phyloP scores from a whole-genome alignment of 2,113 vertebrate species.

The Hippocampus barbouri region DNA sequence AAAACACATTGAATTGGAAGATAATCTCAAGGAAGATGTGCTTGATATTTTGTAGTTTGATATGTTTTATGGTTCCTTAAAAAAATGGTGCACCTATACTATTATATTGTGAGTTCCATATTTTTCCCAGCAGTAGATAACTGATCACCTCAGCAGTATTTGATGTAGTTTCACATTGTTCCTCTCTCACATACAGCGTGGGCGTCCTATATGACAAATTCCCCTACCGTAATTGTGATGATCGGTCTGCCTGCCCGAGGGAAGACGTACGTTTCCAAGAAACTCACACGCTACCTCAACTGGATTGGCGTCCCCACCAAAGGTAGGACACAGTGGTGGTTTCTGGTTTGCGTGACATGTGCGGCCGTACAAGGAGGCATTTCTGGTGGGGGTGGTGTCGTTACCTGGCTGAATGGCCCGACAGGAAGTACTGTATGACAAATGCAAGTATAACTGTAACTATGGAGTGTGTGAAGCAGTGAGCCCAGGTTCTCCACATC shows the following conservation, averaged over 20 bases:
- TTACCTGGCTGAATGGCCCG: too few relatives aligned
- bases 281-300: constrained; percentile 96
- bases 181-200: constrained; percentile 73
- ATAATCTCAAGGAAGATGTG: background rate
- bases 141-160: too few relatives aligned
- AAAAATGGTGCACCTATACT: too few relatives aligned
- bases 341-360: background rate
- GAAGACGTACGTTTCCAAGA: constrained; percentile 96
- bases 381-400: too few relatives aligned
- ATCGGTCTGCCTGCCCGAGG: constrained; percentile 88
- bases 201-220: constrained; percentile 98
- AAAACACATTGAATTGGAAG: background rate
- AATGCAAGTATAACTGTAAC: too few relatives aligned
- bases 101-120: background rate
- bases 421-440: too few relatives aligned
- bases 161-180: background rate
- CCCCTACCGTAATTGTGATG: constrained; percentile 95
- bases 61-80: background rate
- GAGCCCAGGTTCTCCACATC: too few relatives aligned
- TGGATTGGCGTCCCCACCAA: constrained; percentile 97
- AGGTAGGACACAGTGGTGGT: constrained; percentile 66
- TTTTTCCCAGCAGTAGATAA: background rate
- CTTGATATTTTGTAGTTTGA: background rate
- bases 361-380: too few relatives aligned
- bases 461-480: too few relatives aligned